These are phyloP conservation scores for Struthidea cinerea DNA, from an alignment of 2,113 vertebrate species.

Conservation along the genomic window DNA sequence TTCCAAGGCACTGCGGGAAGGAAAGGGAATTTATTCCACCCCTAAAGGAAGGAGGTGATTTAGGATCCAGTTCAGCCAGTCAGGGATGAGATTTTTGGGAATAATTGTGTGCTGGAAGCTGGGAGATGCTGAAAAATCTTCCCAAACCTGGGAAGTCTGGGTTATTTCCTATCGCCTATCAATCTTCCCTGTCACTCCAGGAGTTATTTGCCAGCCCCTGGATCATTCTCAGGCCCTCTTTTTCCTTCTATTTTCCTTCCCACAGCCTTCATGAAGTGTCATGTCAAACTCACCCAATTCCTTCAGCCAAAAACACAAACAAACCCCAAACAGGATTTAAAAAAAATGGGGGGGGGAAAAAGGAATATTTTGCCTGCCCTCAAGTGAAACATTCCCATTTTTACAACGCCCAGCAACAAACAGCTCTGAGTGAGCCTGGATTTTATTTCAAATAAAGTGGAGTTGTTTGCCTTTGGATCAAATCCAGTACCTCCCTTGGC, in stretches of 20 bases:
- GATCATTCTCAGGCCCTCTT: constrained; percentile 30
- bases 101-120: background rate
- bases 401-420: background rate
- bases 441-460: background rate
- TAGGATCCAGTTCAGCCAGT: background rate
- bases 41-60: background rate
- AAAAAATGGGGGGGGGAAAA: rapidly evolving
- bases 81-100: background rate
- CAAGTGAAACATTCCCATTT: background rate
- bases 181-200: background rate
- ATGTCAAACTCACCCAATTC: constrained; percentile 30
- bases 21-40: background rate
- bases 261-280: constrained; percentile 42
- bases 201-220: background rate
- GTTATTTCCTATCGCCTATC: background rate
- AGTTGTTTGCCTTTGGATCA: background rate
- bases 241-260: constrained; percentile 17
- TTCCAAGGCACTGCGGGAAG: background rate
- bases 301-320: constrained; percentile 22
- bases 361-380: background rate
- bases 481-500: background rate
- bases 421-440: background rate
- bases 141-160: background rate
- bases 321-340: background rate
- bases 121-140: background rate